Base-by-base conservation (phyloP, 2,888 invertebrate species). In the Rhodophaea formosa region DNA sequence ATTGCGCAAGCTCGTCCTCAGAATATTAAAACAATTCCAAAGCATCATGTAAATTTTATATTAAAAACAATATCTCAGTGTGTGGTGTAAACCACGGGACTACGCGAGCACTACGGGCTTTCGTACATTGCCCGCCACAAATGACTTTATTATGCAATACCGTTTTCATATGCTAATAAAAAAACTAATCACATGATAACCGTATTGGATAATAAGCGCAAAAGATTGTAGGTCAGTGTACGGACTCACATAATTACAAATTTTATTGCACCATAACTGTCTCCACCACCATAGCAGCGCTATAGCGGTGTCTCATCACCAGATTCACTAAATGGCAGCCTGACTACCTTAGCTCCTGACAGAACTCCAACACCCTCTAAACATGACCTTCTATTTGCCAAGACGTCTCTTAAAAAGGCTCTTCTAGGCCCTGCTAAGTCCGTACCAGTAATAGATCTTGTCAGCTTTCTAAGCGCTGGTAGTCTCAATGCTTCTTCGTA, bases 401-500 rank as follows among this genome's bases (percentile, higher is more conserved):
- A 71, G 1, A 91, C 87, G 64, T 92, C 92, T 63, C 84, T 84
- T n/a, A 92, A 70, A 64, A 92, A 92, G 10, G 89, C 91, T 66
- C 89, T 78, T 56, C 91, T 84, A n/a, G 89, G 79, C 35, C 90
- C 89, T n/a, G 84, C 88, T 58, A 92, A 75, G 64, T 91, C 91
- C 45, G 92, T 92, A 29, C 93, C 94, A 0, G 93, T 93, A 53
- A 93, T 89, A 2, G 94, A 94, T 63, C 93, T 86, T 6, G 93
- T 92, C 47, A 94, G 79, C 65, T 91, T 89, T 43, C 92, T 88
- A 12, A 93, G 75, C 0, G 92, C 92, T 15, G 94, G 93, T 62
- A 93, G 86, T 69, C 92, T 92, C 35, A 95, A 80, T 0, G 95
- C 94, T 69, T 94, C 94, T 74, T 94, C 94, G 67, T 94, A 94